Base-by-base conservation (phyloP, 2,113 vertebrate species). In the Sorex araneus region DNA sequence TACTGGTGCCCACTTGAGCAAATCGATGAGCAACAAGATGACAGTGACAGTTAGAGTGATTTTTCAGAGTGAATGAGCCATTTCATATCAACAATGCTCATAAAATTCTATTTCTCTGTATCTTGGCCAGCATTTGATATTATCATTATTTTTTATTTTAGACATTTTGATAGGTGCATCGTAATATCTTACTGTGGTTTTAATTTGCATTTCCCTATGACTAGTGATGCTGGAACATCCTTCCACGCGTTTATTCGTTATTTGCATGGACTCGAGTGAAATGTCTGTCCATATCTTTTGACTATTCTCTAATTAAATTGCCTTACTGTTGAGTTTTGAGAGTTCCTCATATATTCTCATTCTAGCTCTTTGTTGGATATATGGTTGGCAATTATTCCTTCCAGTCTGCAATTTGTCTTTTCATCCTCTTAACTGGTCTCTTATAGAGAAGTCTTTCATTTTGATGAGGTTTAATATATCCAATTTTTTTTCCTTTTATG, bases 401-500 rank as follows among this genome's bases (percentile, higher is more conserved):
- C 45, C 50, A 2, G 3, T 70, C n/a, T 71, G 7, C 43, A 66
- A 45, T 18, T 67, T 77, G 45, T 66, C 43, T 86, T 71, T 89
- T 84, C 66, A 47, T 74, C 28, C 34, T 78, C 75, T 71, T 13
- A 78, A 32, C n/a, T 70, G 23, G 30, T 40, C 13, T n/a, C 19
- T 60, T 11, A 6, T 3, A 81, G 12, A 69, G 28, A 76, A 47
- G n/a, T 76, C 89, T 83, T 92, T 69, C 21, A 71, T 79, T 85
- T 66, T 67, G 7, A 88, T 90, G 18, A 78, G 15, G 4, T 71
- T 8, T 15, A 57, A 60, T 87, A 69, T 66, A 79, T 30, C 36
- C 12, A 50, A 12, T 54, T 84, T 93, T 54, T 84, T 93, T 81
- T 23, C 27, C 25, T 75, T 76, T 76, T 88, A 47, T 10, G 9